Evolutionary conservation across 2,888 invertebrate species (phyloP), one percentile per base, ranked within the genome.

Genomic region (Cataglyphis rosenhaueri): DNA sequence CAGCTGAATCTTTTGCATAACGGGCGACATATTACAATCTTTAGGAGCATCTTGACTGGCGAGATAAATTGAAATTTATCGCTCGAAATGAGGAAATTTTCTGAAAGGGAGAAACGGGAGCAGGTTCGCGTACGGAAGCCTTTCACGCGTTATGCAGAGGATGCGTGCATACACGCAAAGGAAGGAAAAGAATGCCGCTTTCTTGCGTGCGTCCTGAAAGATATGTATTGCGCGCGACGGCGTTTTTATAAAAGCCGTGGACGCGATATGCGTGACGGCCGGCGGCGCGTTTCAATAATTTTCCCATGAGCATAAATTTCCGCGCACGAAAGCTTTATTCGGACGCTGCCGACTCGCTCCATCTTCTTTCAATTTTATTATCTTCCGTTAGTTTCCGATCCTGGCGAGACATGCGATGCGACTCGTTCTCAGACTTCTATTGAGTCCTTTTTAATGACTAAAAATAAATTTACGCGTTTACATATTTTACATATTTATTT

Each of bases 291-390:
- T 59, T 59, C 78, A 59, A 79, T 71, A 59, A 79, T 79, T 79
- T 79, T 71, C 78, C 59, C 78, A 61, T n/a, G 71, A 18, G 59
- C 35, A 44, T 71, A 52, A 70, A 79, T 71, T 70, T 70, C 35
- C 71, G 38, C 38, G 18, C 59, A 71, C 71, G 71, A 70, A 44
- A 70, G 70, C 44, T 59, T 71, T 10, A 79, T 79, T 70, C 15
- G 21, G 57, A 10, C 32, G 12, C 44, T 35, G 78, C 59, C 44
- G 32, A 59, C 44, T 59, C 32, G 70, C 32, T 70, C 44, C 25
- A 12, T 32, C 29, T n/a, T 15, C 44, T 44, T 44, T 44, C 25
- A 25, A 73, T 44, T 79, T 71, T 59, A 59, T 35, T 44, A 57
- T 70, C 41, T 59, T 57, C 32, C 12, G 57, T 78, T 55, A 3